Evolutionary conservation across 2,888 invertebrate genomes (phyloP).

Genomic region (Latheticus oryzae): DNA sequence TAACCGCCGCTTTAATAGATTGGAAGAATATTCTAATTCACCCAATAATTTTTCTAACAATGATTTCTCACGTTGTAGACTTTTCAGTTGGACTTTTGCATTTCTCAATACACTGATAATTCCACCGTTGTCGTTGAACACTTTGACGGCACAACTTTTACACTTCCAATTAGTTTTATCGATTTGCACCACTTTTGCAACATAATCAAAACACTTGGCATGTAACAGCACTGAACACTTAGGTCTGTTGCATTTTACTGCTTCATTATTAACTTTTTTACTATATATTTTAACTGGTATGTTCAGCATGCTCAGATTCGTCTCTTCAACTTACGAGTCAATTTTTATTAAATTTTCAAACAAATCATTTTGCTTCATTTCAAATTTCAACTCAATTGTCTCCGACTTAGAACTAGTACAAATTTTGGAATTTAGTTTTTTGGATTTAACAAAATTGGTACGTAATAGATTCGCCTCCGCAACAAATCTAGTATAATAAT

Average conservation of each 20-base stretch:
- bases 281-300: conserved; percentile 3
- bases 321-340: no score
- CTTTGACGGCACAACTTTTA: background rate
- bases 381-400: no score
- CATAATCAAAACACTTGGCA: background rate
- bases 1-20: background rate
- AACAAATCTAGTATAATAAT: no score
- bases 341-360: no score
- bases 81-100: background rate
- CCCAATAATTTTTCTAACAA: background rate
- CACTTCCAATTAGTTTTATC: background rate
- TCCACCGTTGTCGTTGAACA: background rate
- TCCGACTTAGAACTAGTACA: no score
- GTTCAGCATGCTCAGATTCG: background rate
- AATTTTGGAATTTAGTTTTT: no score
- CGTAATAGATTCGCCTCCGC: no score
- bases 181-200: no score
- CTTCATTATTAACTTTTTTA: background rate
- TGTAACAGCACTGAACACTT: no score
- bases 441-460: no score
- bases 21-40: background rate
- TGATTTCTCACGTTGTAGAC: background rate
- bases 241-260: no score
- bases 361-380: no score
- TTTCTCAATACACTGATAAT: background rate